phyloP scores from a whole-genome alignment of 2,113 vertebrate genomes.

The Eidolon helvum region DNA sequence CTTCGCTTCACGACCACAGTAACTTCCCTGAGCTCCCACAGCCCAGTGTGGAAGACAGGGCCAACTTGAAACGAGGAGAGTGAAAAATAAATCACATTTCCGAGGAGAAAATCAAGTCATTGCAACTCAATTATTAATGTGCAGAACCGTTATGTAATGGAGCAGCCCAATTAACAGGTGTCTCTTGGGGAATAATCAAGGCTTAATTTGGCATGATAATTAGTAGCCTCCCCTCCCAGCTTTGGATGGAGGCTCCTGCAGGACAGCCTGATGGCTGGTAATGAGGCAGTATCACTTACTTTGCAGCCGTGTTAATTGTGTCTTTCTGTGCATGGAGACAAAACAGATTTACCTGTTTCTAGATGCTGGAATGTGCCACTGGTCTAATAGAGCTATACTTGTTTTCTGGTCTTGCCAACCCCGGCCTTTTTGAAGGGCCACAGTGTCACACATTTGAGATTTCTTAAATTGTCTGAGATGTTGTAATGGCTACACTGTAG shows the following conservation, averaged over 20 bases:
- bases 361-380: not conserved
- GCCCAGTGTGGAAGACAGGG: not conserved
- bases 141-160: constrained; percentile 19
- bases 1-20: not conserved
- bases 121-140: constrained; percentile 67
- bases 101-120: constrained; percentile 50
- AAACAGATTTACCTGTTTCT: constrained; percentile 63
- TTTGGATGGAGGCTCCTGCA: constrained; percentile 19
- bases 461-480: constrained; percentile 61
- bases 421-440: constrained; percentile 38
- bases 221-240: constrained; percentile 44
- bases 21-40: not conserved
- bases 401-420: constrained; percentile 46
- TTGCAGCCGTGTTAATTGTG: constrained; percentile 59
- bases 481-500: constrained; percentile 16
- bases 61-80: not conserved
- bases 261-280: constrained; percentile 52
- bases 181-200: constrained; percentile 63
- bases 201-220: constrained; percentile 66
- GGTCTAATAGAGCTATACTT: constrained; percentile 50
- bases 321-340: constrained; percentile 58
- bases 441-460: constrained; percentile 23
- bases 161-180: constrained; percentile 65
- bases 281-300: constrained; percentile 59
- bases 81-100: constrained; percentile 54